Evolutionary conservation across 2,888 invertebrate genomes (phyloP), one percentile per base, ranked within the genome.

Genomic region (Dione juno): DNA sequence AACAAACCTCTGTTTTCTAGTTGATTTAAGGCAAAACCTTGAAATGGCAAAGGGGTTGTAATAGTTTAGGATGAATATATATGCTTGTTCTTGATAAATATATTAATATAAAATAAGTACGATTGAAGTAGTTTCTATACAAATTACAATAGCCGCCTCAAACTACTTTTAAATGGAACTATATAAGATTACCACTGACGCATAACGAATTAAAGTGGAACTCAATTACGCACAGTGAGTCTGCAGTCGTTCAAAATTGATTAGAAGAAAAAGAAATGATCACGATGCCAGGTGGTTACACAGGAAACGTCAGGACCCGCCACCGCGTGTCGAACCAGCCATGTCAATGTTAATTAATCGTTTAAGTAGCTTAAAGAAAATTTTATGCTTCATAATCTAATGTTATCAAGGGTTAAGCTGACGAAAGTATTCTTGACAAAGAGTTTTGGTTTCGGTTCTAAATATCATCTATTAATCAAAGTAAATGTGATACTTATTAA

Each of bases 261-360:
- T 88, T 84, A 82, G 81, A 84, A 81, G 79, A 84, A 84, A 82
- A 82, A 84, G 80, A 80, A 83, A 79, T 80, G 80, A 77, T 80
- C 80, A 82, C 79, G 78, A 61, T n/a, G 82, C 84, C 90, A 90
- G 90, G 88, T 90, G 89, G 86, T 83, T 79, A 81, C 81, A 80
- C 82, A 81, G 80, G 80, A 82, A 82, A 78, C 80, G 78, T 67
- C 74, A 74, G 79, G 83, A 90, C 91, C 91, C 85, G 84, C 88
- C 90, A 79, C 86, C 71, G 88, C 82, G 91, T 79, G 84, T 79
- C 90, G 83, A 88, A 92, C 88, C 84, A 79, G 79, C 79, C 90
- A 84, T 88, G 86, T 88, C 90, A 91, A 92, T 90, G 83, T 86
- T 89, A 90, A 91, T 92, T 91, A 90, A 90, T 92, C 88, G 87